Conservation (phyloP, 2,113 vertebrate genomes). For the Vimba vimba region DNA sequence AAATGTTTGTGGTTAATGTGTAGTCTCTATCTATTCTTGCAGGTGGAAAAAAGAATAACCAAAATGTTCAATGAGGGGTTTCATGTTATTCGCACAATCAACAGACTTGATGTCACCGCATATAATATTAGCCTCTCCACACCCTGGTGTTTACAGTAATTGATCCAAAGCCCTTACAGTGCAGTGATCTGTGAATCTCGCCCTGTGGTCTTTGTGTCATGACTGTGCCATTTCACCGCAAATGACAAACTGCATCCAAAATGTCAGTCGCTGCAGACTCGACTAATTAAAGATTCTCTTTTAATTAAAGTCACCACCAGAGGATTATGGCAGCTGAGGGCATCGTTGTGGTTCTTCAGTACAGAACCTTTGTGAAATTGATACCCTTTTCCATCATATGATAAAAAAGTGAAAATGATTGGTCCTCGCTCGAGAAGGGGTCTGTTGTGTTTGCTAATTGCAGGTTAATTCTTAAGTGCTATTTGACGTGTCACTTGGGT, state of each 20-base stretch:
- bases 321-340: constrained; percentile 21
- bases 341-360: background rate
- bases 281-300: constrained; percentile 42
- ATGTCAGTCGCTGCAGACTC: constrained; percentile 37
- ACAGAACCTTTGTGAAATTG: constrained; percentile 1
- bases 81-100: constrained; percentile 8
- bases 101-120: background rate
- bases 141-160: constrained; percentile 30
- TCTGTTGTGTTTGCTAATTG: constrained; percentile 13
- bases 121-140: background rate
- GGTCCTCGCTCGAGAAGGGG: background rate
- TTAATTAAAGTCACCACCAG: constrained; percentile 38
- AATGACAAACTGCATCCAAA: constrained; percentile 35
- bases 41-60: background rate
- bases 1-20: background rate
- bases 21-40: background rate
- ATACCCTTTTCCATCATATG: constrained; percentile 2
- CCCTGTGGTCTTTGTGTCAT: constrained; percentile 23
- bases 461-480: background rate
- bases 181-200: constrained; percentile 27
- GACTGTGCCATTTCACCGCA: constrained; percentile 38
- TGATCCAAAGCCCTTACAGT: constrained; percentile 22
- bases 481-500: constrained; percentile 1
- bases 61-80: background rate
- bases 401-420: background rate